phyloP scores from a whole-genome alignment of 2,888 invertebrate species.

The Callyntrura guangdongensis region DNA sequence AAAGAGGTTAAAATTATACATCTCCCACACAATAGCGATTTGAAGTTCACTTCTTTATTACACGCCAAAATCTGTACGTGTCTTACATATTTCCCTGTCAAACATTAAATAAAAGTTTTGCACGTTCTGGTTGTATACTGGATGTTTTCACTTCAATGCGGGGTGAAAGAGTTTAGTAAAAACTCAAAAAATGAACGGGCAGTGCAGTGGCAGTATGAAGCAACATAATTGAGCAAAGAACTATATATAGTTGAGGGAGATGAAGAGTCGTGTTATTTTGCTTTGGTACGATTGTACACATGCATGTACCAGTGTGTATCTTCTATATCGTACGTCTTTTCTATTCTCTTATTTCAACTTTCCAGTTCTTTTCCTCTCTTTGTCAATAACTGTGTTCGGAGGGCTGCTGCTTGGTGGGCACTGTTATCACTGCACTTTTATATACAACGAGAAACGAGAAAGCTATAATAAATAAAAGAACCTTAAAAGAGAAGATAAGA shows the following conservation, averaged over 20 bases:
- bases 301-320: too few relatives aligned
- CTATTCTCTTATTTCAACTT: too few relatives aligned
- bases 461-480: conserved; percentile 49
- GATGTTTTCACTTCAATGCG: conserved; percentile 21
- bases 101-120: conserved; percentile 69
- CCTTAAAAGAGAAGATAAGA: conserved; percentile 35
- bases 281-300: too few relatives aligned
- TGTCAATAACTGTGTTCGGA: too few relatives aligned
- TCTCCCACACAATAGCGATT: too few relatives aligned
- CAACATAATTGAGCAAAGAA: neutral
- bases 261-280: too few relatives aligned
- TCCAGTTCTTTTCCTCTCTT: conserved; percentile 22
- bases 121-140: conserved; percentile 10
- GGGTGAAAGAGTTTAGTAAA: conserved; percentile 7
- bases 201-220: too few relatives aligned
- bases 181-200: too few relatives aligned
- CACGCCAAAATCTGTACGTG: conserved; percentile 42
- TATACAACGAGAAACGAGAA: too few relatives aligned
- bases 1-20: too few relatives aligned
- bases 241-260: neutral
- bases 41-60: neutral
- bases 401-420: too few relatives aligned
- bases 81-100: conserved; percentile 55
- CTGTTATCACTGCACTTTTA: too few relatives aligned
- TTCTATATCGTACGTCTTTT: conserved; percentile 24